These are phyloP conservation scores for Echinarachnius parma DNA, from an alignment of 53 echinoderm and acorn worm genomes.

Conservation along the genomic window DNA sequence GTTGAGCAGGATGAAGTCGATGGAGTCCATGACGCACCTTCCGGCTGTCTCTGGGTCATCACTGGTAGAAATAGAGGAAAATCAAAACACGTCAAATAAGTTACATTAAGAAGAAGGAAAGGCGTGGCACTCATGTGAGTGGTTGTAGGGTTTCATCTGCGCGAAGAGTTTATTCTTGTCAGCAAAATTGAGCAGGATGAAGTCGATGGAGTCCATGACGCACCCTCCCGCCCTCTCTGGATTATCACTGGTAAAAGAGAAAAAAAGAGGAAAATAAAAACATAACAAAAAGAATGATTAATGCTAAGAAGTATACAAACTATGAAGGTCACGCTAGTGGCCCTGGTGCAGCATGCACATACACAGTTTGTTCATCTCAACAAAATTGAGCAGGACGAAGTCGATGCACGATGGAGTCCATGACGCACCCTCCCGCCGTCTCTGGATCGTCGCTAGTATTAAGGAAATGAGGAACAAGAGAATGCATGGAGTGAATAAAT, in stretches of 20 bases:
- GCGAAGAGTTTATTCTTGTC: conserved; percentile 99
- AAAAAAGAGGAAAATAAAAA: neutral
- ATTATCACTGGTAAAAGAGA: conserved; percentile 1
- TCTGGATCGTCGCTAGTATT: conserved; percentile 5
- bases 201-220: conserved; percentile 90
- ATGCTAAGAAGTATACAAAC: too few relatives aligned
- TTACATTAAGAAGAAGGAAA: too few relatives aligned
- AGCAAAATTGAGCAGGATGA: conserved; percentile 97
- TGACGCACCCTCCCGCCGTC: conserved; percentile 67
- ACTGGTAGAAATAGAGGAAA: too few relatives aligned
- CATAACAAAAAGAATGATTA: too few relatives aligned
- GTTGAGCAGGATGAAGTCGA: conserved; percentile 99
- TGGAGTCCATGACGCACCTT: conserved; percentile 81
- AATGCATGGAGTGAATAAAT: neutral
- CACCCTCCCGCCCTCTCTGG: conserved; percentile 59
- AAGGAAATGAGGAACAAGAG: neutral
- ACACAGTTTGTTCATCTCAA: conserved; percentile 99
- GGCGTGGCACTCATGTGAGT: conserved; percentile 82
- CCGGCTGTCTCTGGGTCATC: conserved; percentile 46
- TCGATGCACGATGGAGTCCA: conserved; percentile 95
- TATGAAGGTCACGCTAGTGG: conserved; percentile 83
- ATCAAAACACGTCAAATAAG: too few relatives aligned
- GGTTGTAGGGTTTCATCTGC: conserved; percentile 92
- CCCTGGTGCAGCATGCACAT: conserved; percentile 97
- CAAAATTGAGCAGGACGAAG: conserved; percentile 98